These are phyloP conservation scores for Rhea americana DNA, from an alignment of 2,113 vertebrate species.

Conservation along the genomic window DNA sequence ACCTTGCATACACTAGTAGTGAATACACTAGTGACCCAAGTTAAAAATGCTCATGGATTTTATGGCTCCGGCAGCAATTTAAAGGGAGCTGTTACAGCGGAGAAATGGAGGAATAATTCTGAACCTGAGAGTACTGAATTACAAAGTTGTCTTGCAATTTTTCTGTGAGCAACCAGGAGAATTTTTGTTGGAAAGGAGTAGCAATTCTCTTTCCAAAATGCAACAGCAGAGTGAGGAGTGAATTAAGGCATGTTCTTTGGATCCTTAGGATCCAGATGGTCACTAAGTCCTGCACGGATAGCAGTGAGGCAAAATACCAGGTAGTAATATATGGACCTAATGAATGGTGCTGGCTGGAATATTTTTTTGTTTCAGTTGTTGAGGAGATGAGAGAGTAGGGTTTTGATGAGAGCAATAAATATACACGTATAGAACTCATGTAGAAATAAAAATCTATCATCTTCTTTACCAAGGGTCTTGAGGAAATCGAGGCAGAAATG, in stretches of 20 bases:
- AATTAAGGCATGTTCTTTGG: neutral
- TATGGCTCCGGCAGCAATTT: neutral
- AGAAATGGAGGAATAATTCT: neutral
- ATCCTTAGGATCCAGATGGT: conserved; percentile 15
- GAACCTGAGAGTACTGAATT: neutral
- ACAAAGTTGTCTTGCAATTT: neutral
- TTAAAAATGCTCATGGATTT: neutral
- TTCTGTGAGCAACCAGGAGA: neutral
- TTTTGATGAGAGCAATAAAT: neutral
- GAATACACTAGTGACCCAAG: neutral
- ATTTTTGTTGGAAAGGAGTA: neutral
- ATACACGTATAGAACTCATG: neutral
- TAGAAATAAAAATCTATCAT: neutral
- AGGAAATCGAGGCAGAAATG: neutral
- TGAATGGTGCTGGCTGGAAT: neutral
- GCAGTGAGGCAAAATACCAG: neutral
- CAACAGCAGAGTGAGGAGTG: neutral
- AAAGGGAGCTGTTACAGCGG: neutral
- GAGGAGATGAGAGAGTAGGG: neutral
- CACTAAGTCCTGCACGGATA: neutral
- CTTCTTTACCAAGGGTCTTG: neutral
- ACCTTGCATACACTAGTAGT: no score
- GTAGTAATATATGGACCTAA: neutral
- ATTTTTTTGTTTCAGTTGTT: neutral
- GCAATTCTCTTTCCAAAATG: conserved; percentile 15